phyloP scores from a whole-genome alignment of 2,797 vertebrate species.

The Pogoniulus pusillus region DNA sequence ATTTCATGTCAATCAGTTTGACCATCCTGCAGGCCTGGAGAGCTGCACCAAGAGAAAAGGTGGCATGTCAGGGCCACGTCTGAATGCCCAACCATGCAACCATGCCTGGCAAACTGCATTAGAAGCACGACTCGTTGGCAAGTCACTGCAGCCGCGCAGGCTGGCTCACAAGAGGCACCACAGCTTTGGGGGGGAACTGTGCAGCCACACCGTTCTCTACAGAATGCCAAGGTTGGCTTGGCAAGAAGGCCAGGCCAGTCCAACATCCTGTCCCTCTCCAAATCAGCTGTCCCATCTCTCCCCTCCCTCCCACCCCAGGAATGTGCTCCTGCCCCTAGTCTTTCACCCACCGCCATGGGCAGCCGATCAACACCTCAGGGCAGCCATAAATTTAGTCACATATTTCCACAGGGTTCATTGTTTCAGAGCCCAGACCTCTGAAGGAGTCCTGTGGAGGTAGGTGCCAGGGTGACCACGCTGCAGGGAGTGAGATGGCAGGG shows the following conservation, averaged over 20 bases:
- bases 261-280: background rate
- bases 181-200: background rate
- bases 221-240: background rate
- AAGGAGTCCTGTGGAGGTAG: rapidly evolving
- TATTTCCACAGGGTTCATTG: background rate
- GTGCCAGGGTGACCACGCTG: background rate
- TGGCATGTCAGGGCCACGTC: rapidly evolving
- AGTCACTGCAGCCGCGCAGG: background rate
- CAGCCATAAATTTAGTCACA: rapidly evolving
- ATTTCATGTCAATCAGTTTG: background rate
- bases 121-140: constrained; percentile 6
- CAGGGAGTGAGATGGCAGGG: background rate
- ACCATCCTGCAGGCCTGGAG: background rate
- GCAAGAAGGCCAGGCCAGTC: background rate
- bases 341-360: background rate
- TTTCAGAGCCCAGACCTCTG: background rate
- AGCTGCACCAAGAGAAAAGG: background rate
- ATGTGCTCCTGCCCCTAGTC: background rate
- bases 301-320: background rate
- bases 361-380: background rate
- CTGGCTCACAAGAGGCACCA: constrained; percentile 4
- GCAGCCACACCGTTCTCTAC: background rate
- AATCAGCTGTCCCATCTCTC: background rate
- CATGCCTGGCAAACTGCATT: background rate
- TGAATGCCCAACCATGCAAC: background rate